Evolutionary conservation across 2,797 vertebrate species (phyloP).

Genomic region (Mormyrus hasselquistii): DNA sequence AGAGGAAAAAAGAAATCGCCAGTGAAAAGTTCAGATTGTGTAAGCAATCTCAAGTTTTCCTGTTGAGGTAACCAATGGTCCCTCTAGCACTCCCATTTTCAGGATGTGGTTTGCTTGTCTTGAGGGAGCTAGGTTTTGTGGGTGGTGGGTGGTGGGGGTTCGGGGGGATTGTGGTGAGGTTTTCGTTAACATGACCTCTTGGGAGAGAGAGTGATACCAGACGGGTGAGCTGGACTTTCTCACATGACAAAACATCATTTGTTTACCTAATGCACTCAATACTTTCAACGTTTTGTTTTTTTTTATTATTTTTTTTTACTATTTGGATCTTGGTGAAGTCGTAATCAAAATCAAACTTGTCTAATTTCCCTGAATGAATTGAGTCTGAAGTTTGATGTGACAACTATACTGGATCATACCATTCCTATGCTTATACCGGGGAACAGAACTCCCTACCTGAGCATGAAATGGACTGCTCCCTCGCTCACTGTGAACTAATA

Average conservation of each 20-base stretch:
- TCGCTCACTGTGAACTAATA: background rate
- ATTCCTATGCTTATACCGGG: background rate
- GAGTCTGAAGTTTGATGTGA: background rate
- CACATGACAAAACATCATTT: background rate
- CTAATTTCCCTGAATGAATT: background rate
- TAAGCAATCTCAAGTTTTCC: conserved; percentile 9
- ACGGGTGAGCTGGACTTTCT: background rate
- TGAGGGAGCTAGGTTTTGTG: background rate
- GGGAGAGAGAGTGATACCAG: conserved; percentile 11
- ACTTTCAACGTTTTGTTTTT: background rate
- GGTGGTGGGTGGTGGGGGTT: background rate
- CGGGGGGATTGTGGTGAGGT: conserved; percentile 7
- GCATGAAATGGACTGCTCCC: background rate
- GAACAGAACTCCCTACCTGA: background rate
- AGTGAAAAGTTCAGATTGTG: conserved; percentile 23
- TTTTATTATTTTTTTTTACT: background rate
- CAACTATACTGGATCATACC: background rate
- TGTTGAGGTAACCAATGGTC: conserved; percentile 16
- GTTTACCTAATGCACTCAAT: conserved; percentile 9
- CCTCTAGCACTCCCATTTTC: conserved; percentile 9
- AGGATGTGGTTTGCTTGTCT: conserved; percentile 25
- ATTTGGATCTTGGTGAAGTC: background rate
- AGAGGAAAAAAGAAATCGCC: background rate
- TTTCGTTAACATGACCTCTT: conserved; percentile 12
- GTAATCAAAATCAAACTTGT: background rate